These are phyloP conservation scores for Ashinkailepas kermadecensis DNA, from an alignment of 2,888 invertebrate genomes.

Conservation along the genomic window DNA sequence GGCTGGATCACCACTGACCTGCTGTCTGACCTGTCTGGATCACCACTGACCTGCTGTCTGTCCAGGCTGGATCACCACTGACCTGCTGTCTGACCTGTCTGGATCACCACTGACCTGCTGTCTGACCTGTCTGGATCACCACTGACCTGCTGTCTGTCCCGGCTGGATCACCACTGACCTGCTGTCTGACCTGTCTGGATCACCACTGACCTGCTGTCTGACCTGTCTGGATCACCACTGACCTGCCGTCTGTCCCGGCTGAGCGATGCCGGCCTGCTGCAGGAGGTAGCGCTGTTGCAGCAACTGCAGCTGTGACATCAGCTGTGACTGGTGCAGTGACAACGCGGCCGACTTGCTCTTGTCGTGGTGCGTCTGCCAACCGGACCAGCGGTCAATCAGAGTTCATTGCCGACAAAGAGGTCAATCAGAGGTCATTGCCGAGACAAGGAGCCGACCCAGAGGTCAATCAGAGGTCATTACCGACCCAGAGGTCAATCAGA, in stretches of 20 bases:
- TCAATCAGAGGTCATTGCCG: neutral
- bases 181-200: no score
- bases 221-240: neutral
- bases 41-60: no score
- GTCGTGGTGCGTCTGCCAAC: neutral
- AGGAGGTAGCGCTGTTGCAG: slow-evolving; percentile 34
- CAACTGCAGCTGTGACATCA: slow-evolving; percentile 33
- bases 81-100: no score
- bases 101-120: no score
- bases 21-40: no score
- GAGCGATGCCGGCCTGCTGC: slow-evolving; percentile 25
- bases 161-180: no score
- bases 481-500: neutral
- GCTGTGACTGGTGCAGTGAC: slow-evolving; percentile 32
- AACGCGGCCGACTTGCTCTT: slow-evolving; percentile 7
- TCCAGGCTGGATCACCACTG: no score
- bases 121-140: no score
- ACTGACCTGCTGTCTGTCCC: no score
- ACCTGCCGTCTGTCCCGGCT: neutral
- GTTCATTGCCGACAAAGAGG: no score
- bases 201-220: neutral
- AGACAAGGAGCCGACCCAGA: neutral
- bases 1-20: no score
- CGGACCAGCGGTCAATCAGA: neutral
- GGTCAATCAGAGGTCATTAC: no score